A percentile compares a stretch with the other conserved stretches of the same genome.
phyloP scores from a whole-genome alignment of 2,888 invertebrate species.

The Leptinotarsa peninsularis region DNA sequence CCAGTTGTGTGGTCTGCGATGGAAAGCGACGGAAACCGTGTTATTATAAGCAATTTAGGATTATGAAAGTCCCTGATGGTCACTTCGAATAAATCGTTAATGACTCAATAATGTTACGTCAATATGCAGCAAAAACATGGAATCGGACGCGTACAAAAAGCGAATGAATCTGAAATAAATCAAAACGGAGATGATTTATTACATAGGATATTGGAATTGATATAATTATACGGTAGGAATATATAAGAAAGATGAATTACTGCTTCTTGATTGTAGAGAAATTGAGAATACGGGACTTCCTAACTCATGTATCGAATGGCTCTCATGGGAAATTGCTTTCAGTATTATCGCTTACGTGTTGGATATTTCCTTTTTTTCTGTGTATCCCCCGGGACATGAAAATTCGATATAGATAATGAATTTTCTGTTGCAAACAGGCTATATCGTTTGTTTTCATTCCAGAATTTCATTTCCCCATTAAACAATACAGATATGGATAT shows the following conservation, averaged over 20 bases:
- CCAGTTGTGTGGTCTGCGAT: neutral
- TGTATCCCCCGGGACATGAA: too few relatives aligned
- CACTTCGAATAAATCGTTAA: neutral
- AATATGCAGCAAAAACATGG: neutral
- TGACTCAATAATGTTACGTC: neutral
- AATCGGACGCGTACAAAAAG: constrained; percentile 1
- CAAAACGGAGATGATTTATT: constrained; percentile 6
- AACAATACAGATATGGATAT: too few relatives aligned
- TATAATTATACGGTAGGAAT: constrained; percentile 5
- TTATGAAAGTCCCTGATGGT: neutral
- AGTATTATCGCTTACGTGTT: neutral
- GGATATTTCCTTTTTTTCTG: neutral
- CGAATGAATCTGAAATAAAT: constrained; percentile 6
- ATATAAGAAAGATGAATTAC: neutral
- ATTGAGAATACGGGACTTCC: neutral
- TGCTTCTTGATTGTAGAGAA: neutral
- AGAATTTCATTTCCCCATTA: neutral
- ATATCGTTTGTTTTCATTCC: neutral
- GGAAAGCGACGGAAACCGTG: neutral
- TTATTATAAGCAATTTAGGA: neutral
- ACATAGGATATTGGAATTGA: constrained; percentile 3
- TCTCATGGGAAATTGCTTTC: neutral
- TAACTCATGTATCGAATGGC: neutral
- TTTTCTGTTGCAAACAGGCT: too few relatives aligned
- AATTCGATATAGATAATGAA: too few relatives aligned